Conservation (phyloP, 1,140 invertebrate genomes). For the Limonius californicus region DNA sequence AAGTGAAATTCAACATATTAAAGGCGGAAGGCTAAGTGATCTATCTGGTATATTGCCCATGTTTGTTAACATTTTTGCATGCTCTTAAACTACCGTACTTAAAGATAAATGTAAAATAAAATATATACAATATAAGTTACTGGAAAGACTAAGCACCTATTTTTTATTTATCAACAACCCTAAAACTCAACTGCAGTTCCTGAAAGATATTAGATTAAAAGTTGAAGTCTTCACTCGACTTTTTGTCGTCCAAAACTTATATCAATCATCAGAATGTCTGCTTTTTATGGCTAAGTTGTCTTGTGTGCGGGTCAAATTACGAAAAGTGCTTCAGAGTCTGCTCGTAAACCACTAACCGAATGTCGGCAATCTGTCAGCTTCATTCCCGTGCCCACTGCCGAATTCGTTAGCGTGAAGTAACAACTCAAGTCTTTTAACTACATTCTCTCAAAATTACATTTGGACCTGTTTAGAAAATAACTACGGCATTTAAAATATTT, state of each 20-base stretch:
- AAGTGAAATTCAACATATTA: no score
- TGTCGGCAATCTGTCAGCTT: conserved; percentile 13
- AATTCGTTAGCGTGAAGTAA: neutral
- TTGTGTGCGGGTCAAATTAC: conserved; percentile 13
- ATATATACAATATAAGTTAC: neutral
- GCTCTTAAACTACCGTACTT: no score
- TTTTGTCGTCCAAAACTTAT: conserved; percentile 12
- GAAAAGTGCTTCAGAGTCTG: conserved; percentile 14
- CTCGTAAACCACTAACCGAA: conserved; percentile 13
- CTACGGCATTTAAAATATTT: no score
- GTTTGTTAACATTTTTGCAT: neutral
- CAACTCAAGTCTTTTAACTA: neutral
- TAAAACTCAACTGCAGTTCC: neutral
- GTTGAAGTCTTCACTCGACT: conserved; percentile 7
- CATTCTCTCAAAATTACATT: neutral
- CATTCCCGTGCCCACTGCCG: neutral
- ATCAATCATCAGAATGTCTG: conserved; percentile 12
- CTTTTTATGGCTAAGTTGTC: conserved; percentile 12
- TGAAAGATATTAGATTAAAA: conserved; percentile 11
- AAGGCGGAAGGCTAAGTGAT: no score
- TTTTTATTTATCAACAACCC: neutral
- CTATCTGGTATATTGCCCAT: no score
- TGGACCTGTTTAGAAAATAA: neutral
- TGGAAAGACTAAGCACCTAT: neutral
- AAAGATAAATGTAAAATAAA: neutral